Evolutionary conservation across 2,888 invertebrate species (phyloP).

Genomic region (Harpagoxenus sublaevis): DNA sequence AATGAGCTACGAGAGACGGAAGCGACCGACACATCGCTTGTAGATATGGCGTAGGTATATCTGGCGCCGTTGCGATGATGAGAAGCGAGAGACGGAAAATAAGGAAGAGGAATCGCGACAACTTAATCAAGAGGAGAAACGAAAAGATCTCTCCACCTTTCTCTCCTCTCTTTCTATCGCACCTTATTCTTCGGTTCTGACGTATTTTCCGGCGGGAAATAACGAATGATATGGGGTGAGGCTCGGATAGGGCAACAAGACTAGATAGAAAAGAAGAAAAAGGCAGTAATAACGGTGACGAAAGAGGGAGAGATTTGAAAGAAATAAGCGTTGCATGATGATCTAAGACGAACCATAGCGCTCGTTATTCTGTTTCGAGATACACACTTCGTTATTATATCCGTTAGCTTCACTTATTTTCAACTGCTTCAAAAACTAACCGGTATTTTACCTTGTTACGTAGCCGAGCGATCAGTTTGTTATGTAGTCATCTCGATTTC

Average conservation of each 20-base stretch:
- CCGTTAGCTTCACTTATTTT: constrained; percentile 34
- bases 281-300: background rate
- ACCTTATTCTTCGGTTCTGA: constrained; percentile 38
- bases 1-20: constrained; percentile 35
- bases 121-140: constrained; percentile 71
- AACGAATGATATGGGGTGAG: constrained; percentile 63
- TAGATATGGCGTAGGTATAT: constrained; percentile 23
- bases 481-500: background rate
- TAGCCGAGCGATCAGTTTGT: constrained; percentile 25
- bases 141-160: constrained; percentile 48
- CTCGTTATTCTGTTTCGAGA: background rate
- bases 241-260: constrained; percentile 15
- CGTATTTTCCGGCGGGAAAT: constrained; percentile 58
- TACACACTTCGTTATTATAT: constrained; percentile 11
- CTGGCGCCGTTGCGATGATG: constrained; percentile 43
- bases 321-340: constrained; percentile 21
- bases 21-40: constrained; percentile 22
- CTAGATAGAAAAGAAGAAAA: background rate
- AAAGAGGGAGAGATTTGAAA: constrained; percentile 1
- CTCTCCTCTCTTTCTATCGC: background rate
- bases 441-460: background rate
- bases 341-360: constrained; percentile 18
- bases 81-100: constrained; percentile 42
- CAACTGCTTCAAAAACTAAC: background rate
- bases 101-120: constrained; percentile 16